Percentiles rank a stretch among this genome's conserved stretches.
Evolutionary conservation across 1,140 invertebrate species (phyloP).

Genomic region (Brachystomella parvula): DNA sequence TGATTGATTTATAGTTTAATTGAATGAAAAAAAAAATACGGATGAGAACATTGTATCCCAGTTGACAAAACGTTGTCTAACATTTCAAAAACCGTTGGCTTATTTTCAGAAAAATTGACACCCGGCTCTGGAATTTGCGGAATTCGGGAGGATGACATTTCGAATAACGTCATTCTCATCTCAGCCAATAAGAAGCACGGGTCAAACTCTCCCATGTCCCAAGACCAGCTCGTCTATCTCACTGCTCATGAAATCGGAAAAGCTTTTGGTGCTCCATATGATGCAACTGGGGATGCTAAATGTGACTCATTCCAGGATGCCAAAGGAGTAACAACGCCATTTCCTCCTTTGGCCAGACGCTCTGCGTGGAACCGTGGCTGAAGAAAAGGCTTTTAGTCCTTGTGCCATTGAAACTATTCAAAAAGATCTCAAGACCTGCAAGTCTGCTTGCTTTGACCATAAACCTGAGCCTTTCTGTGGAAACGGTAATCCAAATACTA

Average conservation of each 20-base stretch:
- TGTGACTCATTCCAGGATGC: constrained; percentile 31
- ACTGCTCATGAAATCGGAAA: constrained; percentile 32
- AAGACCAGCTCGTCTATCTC: constrained; percentile 29
- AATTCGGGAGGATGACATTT: constrained; percentile 6
- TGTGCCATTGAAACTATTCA: constrained; percentile 24
- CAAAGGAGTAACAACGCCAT: constrained; percentile 6
- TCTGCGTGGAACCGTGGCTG: constrained; percentile 18
- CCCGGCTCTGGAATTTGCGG: constrained; percentile 21
- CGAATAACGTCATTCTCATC: constrained; percentile 31
- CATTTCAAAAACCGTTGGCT: neutral
- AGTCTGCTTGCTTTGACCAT: constrained; percentile 31
- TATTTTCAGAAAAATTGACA: neutral
- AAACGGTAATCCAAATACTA: constrained; percentile 25
- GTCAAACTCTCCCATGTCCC: constrained; percentile 13
- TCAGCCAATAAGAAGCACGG: constrained; percentile 28
- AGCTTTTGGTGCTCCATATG: constrained; percentile 27
- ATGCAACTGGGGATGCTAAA: constrained; percentile 24
- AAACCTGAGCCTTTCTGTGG: constrained; percentile 34
- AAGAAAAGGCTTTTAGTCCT: constrained; percentile 29
- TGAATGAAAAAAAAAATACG: too few species aligned
- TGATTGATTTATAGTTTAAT: neutral
- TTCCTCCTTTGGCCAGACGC: constrained; percentile 34
- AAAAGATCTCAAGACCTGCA: constrained; percentile 20
- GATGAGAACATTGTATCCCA: neutral
- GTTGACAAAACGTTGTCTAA: neutral